These are phyloP conservation scores for Phalacrocorax pelagicus DNA, from an alignment of 2,113 vertebrate species.

Conservation along the genomic window DNA sequence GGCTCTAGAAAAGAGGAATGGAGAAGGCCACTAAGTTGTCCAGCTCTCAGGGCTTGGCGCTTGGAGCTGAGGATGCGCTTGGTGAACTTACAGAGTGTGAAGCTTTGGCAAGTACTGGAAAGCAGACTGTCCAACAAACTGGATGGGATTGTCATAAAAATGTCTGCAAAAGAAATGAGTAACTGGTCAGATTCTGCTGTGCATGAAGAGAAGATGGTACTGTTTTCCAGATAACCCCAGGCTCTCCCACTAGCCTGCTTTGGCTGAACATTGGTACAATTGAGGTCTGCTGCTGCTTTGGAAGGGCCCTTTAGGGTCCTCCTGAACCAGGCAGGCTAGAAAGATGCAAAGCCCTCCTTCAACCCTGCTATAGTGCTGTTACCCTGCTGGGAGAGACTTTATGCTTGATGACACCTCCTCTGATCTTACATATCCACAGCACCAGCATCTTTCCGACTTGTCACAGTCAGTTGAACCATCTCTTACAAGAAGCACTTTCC, in stretches of 20 bases:
- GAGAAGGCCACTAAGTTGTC: background rate
- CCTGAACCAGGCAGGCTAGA: background rate
- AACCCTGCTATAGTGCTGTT: background rate
- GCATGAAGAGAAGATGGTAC: background rate
- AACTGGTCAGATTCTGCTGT: background rate
- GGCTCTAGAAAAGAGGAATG: background rate
- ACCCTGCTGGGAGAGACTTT: background rate
- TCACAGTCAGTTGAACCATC: background rate
- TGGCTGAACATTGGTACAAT: background rate
- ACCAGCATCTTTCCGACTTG: background rate
- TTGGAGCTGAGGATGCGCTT: background rate
- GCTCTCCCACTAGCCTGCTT: background rate
- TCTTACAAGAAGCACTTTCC: background rate
- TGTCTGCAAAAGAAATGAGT: conserved; percentile 77
- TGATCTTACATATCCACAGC: background rate
- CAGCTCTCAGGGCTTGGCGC: background rate
- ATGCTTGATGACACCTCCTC: background rate
- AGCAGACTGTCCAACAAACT: conserved; percentile 91
- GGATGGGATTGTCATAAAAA: conserved; percentile 97
- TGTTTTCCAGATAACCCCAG: background rate
- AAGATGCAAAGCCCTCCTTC: background rate
- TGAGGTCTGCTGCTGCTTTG: background rate
- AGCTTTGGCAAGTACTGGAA: conserved; percentile 94
- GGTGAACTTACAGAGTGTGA: conserved; percentile 90
- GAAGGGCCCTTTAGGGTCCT: background rate